phyloP scores from a whole-genome alignment of 2,113 vertebrate genomes.

The Caloenas nicobarica region DNA sequence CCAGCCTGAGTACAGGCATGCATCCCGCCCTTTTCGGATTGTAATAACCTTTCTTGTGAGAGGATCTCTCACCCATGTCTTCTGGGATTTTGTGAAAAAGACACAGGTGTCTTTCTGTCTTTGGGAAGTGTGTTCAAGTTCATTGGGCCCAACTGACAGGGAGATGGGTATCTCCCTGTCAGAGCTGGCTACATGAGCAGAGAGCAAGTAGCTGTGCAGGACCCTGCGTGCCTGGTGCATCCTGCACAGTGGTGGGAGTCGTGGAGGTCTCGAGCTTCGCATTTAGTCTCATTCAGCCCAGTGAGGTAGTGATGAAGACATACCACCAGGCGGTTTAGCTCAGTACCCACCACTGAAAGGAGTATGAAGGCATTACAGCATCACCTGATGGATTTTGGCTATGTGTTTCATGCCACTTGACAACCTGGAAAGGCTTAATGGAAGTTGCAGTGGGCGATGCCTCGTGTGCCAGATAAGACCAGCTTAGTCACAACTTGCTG shows the following conservation, averaged over 20 bases:
- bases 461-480: not conserved
- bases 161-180: not conserved
- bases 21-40: not conserved
- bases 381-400: not conserved
- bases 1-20: not conserved
- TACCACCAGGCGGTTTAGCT: not conserved
- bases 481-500: not conserved
- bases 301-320: not conserved
- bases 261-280: accelerated
- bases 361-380: not conserved
- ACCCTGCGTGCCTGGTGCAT: not conserved
- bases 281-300: not conserved
- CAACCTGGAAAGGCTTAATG: not conserved
- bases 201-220: accelerated
- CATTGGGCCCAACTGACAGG: not conserved
- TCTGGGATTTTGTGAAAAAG: not conserved
- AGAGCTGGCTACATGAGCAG: accelerated
- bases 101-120: not conserved
- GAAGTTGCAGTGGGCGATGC: not conserved
- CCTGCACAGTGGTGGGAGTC: not conserved
- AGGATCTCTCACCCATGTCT: not conserved
- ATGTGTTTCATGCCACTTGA: not conserved
- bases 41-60: not conserved
- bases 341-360: not conserved
- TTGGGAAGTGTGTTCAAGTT: not conserved